Evolutionary conservation across 2,888 invertebrate genomes (phyloP).

Genomic region (Sarcophaga rosellei): DNA sequence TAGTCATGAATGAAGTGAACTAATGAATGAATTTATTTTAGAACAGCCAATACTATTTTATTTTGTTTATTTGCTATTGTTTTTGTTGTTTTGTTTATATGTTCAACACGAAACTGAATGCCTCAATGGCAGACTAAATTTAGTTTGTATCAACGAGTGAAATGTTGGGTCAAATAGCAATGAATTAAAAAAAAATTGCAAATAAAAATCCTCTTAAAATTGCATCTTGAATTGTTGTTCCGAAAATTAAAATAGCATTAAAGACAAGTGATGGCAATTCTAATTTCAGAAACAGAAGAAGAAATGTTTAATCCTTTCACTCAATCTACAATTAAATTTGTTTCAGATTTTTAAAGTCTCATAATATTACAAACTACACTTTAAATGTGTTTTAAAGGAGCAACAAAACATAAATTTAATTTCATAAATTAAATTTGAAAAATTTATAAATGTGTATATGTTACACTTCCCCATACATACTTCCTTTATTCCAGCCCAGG

Average conservation of each 20-base stretch:
- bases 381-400: too few relatives aligned
- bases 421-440: too few relatives aligned
- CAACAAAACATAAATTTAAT: too few relatives aligned
- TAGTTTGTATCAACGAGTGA: constrained; percentile 30
- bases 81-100: not conserved
- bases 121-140: constrained; percentile 41
- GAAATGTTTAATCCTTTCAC: too few relatives aligned
- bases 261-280: not conserved
- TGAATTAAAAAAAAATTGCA: constrained; percentile 10
- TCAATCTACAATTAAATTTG: too few relatives aligned
- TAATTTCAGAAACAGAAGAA: too few relatives aligned
- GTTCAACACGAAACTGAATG: constrained; percentile 7
- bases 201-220: not conserved
- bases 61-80: constrained; percentile 7
- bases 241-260: not conserved
- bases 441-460: too few relatives aligned
- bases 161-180: constrained; percentile 40
- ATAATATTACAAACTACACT: too few relatives aligned
- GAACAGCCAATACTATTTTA: not conserved
- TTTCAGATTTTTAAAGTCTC: too few relatives aligned
- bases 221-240: not conserved
- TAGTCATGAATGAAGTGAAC: constrained; percentile 53
- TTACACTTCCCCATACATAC: too few relatives aligned
- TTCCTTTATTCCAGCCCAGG: too few relatives aligned
- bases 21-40: constrained; percentile 62